These are phyloP conservation scores for Aleiodes sp. DNA, from an alignment of 1,140 invertebrate species.

Conservation along the genomic window DNA sequence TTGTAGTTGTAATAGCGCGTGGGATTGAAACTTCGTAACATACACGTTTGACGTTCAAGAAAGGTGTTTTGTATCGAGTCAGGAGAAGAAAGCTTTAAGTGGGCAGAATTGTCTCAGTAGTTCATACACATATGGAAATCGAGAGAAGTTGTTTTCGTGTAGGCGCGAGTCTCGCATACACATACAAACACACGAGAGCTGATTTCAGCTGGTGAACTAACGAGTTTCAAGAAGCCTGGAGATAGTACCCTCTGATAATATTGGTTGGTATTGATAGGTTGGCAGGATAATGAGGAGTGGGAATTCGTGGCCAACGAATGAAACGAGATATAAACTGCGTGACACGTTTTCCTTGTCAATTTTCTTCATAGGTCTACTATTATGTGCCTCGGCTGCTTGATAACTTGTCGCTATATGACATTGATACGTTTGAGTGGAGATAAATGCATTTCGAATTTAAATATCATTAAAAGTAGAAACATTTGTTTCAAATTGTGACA, in stretches of 20 bases:
- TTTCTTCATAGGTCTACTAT: not conserved
- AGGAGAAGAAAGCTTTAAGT: not conserved
- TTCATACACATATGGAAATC: not conserved
- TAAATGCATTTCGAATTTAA: not conserved
- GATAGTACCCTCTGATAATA: constrained; percentile 1
- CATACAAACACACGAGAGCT: too few species aligned
- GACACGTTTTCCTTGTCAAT: not conserved
- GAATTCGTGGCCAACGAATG: not conserved
- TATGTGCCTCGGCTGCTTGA: not conserved
- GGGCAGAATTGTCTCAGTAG: not conserved
- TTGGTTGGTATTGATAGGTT: not conserved
- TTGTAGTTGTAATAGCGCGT: not conserved
- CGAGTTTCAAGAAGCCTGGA: constrained; percentile 7
- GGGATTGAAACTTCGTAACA: not conserved
- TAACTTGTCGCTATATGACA: not conserved
- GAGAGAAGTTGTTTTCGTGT: constrained; percentile 2
- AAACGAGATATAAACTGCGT: too few species aligned
- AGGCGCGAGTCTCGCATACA: not conserved
- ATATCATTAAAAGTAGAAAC: not conserved
- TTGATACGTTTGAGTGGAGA: not conserved
- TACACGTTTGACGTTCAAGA: not conserved
- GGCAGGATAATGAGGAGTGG: constrained; percentile 6
- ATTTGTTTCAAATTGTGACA: not conserved
- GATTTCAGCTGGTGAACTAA: not conserved
- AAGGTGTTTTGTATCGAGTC: not conserved